phyloP scores from a whole-genome alignment of 2,797 vertebrate species.

The Peromyscus melanophrys region DNA sequence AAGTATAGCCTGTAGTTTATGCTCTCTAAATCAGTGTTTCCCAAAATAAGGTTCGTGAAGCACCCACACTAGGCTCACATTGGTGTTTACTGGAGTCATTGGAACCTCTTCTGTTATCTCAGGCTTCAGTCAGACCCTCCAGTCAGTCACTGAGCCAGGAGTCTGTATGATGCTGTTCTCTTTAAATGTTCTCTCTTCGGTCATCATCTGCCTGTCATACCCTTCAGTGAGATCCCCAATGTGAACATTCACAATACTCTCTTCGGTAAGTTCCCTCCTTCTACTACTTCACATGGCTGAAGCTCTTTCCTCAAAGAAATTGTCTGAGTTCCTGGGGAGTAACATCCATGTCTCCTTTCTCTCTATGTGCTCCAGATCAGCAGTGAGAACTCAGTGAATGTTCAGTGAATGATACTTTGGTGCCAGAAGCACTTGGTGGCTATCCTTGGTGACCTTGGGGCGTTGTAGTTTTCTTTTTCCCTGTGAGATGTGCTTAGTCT shows the following conservation, averaged over 20 bases:
- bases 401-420: not conserved
- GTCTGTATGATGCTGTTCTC: not conserved
- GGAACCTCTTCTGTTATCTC: not conserved
- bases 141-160: not conserved
- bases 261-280: not conserved
- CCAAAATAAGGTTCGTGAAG: conserved; percentile 20
- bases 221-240: conserved; percentile 13
- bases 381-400: not conserved
- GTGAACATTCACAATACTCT: not conserved
- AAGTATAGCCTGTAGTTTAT: not conserved
- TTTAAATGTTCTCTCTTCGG: not conserved
- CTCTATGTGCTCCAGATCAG: not conserved
- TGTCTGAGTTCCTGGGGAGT: not conserved
- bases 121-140: not conserved
- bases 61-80: not conserved
- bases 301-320: not conserved
- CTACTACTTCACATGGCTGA: not conserved
- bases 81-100: not conserved
- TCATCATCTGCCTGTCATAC: not conserved
- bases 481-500: not conserved
- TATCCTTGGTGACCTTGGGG: not conserved
- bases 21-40: not conserved
- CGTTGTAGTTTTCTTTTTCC: not conserved
- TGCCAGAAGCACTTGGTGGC: not conserved
- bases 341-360: not conserved